Evolutionary conservation across 2,797 vertebrate species (phyloP).

Genomic region (Onychomys torridus): DNA sequence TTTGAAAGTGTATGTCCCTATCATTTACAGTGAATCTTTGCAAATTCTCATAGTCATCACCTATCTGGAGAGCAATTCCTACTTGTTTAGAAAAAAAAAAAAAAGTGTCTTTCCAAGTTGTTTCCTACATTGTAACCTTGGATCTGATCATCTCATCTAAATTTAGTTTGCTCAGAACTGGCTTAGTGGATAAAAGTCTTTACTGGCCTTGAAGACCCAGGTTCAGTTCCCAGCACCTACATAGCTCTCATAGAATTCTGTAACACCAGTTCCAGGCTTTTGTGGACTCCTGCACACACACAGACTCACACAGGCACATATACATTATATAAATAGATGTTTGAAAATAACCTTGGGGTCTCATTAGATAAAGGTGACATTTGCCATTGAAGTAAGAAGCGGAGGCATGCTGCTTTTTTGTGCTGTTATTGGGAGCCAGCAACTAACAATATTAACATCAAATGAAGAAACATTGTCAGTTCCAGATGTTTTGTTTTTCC

Average conservation of each 20-base stretch:
- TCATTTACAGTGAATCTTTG: slow-evolving; percentile 8
- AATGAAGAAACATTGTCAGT: slow-evolving; percentile 33
- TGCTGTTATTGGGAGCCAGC: slow-evolving; percentile 10
- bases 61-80: slow-evolving; percentile 41
- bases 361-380: slow-evolving; percentile 46
- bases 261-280: background rate
- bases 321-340: background rate
- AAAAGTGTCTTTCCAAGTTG: background rate
- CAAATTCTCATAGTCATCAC: background rate
- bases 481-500: slow-evolving; percentile 46
- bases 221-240: background rate
- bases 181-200: background rate
- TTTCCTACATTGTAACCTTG: slow-evolving; percentile 1
- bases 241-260: background rate
- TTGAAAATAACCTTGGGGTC: background rate
- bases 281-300: background rate
- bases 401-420: slow-evolving; percentile 27
- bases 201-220: background rate
- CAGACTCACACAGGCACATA: background rate
- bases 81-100: background rate
- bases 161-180: background rate
- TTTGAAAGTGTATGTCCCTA: background rate
- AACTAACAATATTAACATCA: slow-evolving; percentile 48
- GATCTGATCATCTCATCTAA: slow-evolving; percentile 47
- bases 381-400: slow-evolving; percentile 38